Conservation (phyloP, 2,888 invertebrate genomes). For the Podabrus alpinus region DNA sequence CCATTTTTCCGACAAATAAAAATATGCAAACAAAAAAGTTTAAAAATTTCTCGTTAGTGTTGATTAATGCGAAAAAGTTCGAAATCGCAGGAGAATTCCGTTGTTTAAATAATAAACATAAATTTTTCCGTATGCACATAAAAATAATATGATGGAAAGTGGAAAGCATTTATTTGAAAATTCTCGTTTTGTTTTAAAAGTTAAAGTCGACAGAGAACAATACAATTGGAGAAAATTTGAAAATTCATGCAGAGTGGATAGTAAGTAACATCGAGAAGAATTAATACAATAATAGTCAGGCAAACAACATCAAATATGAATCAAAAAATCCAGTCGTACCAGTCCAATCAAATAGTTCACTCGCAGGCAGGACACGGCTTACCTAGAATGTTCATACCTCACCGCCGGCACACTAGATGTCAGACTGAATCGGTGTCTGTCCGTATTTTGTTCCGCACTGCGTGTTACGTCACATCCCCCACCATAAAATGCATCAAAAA, state of each 20-base stretch:
- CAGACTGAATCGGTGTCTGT: conserved; percentile 52
- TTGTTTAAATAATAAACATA: neutral
- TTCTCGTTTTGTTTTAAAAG: neutral
- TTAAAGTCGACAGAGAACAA: neutral
- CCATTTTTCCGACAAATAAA: neutral
- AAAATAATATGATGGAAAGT: neutral
- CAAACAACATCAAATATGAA: conserved; percentile 45
- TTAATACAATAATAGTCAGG: conserved; percentile 35
- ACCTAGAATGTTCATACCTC: conserved; percentile 59
- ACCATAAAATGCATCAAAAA: conserved; percentile 28
- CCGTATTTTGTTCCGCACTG: conserved; percentile 57
- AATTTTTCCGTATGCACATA: neutral
- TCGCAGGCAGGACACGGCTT: conserved; percentile 46
- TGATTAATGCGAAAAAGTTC: conserved; percentile 20
- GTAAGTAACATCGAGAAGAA: conserved; percentile 17
- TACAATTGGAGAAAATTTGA: neutral
- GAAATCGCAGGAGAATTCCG: conserved; percentile 7
- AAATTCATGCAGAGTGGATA: conserved; percentile 24
- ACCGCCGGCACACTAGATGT: conserved; percentile 56
- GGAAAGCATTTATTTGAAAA: neutral
- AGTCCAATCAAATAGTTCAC: conserved; percentile 45
- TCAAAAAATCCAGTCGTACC: conserved; percentile 51
- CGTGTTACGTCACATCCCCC: conserved; percentile 54
- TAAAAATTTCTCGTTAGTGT: conserved; percentile 13
- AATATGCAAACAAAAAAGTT: neutral